Evolutionary conservation across 2,113 vertebrate genomes (phyloP).

Genomic region (Pluvialis apricaria): DNA sequence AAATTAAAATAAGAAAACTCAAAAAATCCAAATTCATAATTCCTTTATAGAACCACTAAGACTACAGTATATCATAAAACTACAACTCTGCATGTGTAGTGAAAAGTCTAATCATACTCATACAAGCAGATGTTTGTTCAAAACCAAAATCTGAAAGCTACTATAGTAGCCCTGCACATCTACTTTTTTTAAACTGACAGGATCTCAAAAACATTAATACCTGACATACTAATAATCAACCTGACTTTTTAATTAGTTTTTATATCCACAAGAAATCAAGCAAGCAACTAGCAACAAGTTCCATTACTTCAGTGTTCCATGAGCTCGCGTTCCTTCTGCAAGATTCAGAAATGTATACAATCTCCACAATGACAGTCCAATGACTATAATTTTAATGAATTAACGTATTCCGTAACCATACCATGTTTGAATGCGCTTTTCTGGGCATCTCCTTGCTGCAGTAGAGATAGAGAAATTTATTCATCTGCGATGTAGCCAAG

Average conservation of each 20-base stretch:
- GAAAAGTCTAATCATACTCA: background rate
- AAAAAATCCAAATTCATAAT: background rate
- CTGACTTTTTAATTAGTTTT: background rate
- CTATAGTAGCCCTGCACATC: background rate
- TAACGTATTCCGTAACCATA: slow-evolving; percentile 26
- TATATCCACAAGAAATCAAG: background rate
- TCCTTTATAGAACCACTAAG: background rate
- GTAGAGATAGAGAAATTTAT: slow-evolving; percentile 96
- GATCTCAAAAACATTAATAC: background rate
- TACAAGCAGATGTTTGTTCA: background rate
- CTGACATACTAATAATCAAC: background rate
- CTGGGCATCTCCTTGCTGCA: slow-evolving; percentile 95
- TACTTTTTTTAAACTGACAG: background rate
- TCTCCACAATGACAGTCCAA: background rate
- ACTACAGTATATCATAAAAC: background rate
- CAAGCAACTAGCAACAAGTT: background rate
- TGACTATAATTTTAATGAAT: background rate
- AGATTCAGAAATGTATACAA: background rate
- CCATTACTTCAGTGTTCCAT: background rate
- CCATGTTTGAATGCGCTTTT: slow-evolving; percentile 96
- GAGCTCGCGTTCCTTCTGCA: background rate
- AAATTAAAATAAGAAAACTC: background rate
- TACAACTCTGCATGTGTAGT: background rate
- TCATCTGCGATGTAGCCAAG: slow-evolving; percentile 96
- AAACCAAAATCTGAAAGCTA: background rate